Conservation (phyloP, 1,140 invertebrate species). For the Heliconius hewitsoni region DNA sequence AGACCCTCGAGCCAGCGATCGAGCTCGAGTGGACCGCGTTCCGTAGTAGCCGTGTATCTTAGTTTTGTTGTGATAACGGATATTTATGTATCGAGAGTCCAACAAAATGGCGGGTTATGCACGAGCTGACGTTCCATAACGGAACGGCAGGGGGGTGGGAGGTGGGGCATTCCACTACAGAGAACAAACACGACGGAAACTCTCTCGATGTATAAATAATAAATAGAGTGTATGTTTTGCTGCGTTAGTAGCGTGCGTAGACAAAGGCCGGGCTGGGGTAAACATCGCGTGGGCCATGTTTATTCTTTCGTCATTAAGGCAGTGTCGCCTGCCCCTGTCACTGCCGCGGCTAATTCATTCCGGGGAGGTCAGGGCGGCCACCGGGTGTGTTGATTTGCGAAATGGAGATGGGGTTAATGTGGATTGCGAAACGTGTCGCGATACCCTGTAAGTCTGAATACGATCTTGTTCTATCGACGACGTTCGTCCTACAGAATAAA, state of each 20-base stretch:
- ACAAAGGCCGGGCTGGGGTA: slow-evolving; percentile 64
- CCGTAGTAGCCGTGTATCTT: slow-evolving; percentile 45
- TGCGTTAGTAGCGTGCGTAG: slow-evolving; percentile 61
- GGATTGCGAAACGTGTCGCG: slow-evolving; percentile 8
- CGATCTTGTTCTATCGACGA: neutral
- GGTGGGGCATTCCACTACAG: slow-evolving; percentile 68
- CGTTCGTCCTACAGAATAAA: too few relatives aligned
- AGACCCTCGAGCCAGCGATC: slow-evolving; percentile 33
- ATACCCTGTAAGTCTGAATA: neutral
- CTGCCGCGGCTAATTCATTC: slow-evolving; percentile 68
- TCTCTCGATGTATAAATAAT: slow-evolving; percentile 77
- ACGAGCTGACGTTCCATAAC: slow-evolving; percentile 55
- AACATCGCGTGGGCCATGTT: slow-evolving; percentile 64
- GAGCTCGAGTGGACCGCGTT: slow-evolving; percentile 34
- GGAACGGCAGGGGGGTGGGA: slow-evolving; percentile 48
- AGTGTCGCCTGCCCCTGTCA: slow-evolving; percentile 58
- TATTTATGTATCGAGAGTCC: slow-evolving; percentile 44
- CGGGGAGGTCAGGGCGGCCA: slow-evolving; percentile 57
- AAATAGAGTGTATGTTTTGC: slow-evolving; percentile 72
- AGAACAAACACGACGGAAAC: slow-evolving; percentile 70
- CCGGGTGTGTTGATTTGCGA: slow-evolving; percentile 52
- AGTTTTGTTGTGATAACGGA: slow-evolving; percentile 62
- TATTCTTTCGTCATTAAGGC: slow-evolving; percentile 74
- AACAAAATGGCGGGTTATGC: slow-evolving; percentile 61
- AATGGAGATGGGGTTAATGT: slow-evolving; percentile 46